Evolutionary conservation across 1,140 invertebrate genomes (phyloP).

Genomic region (Matsumurasca onukii): DNA sequence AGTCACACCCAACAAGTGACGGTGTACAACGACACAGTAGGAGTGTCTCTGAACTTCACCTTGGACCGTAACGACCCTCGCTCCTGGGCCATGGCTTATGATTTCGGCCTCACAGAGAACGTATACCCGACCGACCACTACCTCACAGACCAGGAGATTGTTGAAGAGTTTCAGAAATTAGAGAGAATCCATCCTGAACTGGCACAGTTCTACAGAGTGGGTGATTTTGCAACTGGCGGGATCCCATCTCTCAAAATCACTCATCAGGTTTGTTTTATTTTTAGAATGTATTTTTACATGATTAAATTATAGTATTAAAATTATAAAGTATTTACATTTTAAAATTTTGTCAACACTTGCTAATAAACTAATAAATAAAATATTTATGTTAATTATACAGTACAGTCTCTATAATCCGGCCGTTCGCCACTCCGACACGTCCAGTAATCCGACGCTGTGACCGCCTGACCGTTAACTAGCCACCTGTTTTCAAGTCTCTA

Average conservation of each 20-base stretch:
- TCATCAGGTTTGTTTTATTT: slow-evolving; percentile 52
- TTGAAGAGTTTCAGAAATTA: slow-evolving; percentile 59
- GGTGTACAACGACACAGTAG: slow-evolving; percentile 58
- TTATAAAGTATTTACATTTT: no score
- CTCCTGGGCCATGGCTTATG: slow-evolving; percentile 76
- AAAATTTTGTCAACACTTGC: no score
- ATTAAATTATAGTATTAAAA: no score
- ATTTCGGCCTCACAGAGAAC: slow-evolving; percentile 64
- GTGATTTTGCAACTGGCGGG: slow-evolving; percentile 56
- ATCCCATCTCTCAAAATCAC: slow-evolving; percentile 66
- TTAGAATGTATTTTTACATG: no score
- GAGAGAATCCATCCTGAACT: slow-evolving; percentile 62
- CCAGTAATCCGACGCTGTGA: no score
- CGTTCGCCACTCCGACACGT: no score
- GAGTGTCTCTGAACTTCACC: slow-evolving; percentile 72
- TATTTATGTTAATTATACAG: no score
- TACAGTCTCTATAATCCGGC: no score
- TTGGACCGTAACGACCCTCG: slow-evolving; percentile 71
- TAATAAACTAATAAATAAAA: no score
- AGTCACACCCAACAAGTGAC: slow-evolving; percentile 58
- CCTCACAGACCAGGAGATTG: slow-evolving; percentile 64
- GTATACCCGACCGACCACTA: slow-evolving; percentile 53
- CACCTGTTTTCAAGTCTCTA: no score
- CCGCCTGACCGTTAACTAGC: no score
- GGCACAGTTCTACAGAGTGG: slow-evolving; percentile 54